Base-by-base conservation (phyloP, 2,797 vertebrate genomes). In the Malacoctenus gilli region DNA sequence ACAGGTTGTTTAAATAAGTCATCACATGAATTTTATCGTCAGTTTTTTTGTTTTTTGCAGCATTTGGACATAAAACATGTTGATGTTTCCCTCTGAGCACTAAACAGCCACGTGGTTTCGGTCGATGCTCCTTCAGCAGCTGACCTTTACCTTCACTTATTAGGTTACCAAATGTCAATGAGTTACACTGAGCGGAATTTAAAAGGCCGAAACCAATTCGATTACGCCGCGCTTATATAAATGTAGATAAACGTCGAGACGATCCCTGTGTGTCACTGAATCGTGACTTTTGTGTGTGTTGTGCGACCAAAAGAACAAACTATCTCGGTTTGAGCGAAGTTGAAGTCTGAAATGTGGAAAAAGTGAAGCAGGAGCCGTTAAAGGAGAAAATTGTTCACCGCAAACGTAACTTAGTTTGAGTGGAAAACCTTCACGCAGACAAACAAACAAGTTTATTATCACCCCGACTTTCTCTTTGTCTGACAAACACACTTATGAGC, bases 381-480 rank as follows among this genome's bases (percentile, higher is more conserved):
- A n/a, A n/a, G n/a, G n/a, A n/a, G n/a, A n/a, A 28, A 28, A 5
- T 28, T 28, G 25, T 28, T 6, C 25, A 28, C 25, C n/a, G n/a
- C n/a, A n/a, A 28, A 28, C 6, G 39, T 12, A 16, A 23, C 23
- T 49, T 7, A 44, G 2, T 37, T 10, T 1, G 4, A 11, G 2
- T 4, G 1, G 2, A 8, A 14, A 15, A 1, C 5, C 12, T 15
- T 19, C 2, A 39, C 46, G 49, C 51, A 48, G 14, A 62, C 16
- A 35, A 4, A 23, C 11, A 60, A 36, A 54, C 39, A 46, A 4
- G 4, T 25, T 25, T 18, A 6, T 55, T 50, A 30, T 48, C 35
- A 20, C 5, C 15, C 32, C 57, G 40, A 73, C 74, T 67, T 67
- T 77, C 76, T 50, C 61, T 73, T 68, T 71, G 54, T 51, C 42